Conservation (phyloP, 2,113 vertebrate species). For the Perognathus longimembris region DNA sequence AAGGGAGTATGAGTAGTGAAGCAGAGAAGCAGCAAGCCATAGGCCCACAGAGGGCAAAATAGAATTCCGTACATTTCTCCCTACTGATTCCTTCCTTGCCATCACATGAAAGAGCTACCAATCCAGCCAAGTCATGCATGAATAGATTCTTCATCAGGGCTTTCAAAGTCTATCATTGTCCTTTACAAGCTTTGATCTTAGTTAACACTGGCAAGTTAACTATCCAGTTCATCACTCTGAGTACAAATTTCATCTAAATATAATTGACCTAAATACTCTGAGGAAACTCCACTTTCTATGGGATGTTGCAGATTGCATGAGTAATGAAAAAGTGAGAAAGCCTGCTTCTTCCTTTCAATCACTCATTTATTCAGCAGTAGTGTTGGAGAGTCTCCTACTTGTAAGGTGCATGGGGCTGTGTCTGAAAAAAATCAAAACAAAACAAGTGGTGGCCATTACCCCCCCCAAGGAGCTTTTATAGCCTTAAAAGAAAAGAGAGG, state of each 20-base stretch:
- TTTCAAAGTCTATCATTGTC: neutral
- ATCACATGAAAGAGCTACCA: neutral
- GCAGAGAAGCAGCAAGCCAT: neutral
- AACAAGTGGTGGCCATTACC: neutral
- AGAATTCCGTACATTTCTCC: neutral
- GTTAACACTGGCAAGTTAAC: neutral
- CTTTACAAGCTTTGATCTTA: neutral
- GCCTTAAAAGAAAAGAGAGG: neutral
- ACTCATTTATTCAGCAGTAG: neutral
- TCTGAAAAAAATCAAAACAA: constrained; percentile 3
- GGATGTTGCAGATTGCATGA: neutral
- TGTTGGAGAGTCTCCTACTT: neutral
- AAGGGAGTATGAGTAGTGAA: neutral
- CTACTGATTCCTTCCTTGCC: too few species aligned
- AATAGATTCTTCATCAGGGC: neutral
- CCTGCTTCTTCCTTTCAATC: neutral
- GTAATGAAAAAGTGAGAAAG: neutral
- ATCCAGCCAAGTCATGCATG: neutral
- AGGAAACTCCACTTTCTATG: neutral
- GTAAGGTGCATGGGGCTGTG: neutral
- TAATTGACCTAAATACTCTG: neutral
- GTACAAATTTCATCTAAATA: constrained; percentile 33
- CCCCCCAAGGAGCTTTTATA: too few species aligned
- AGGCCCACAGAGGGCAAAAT: neutral
- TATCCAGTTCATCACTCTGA: neutral